Percentiles rank a stretch among this genome's conserved stretches.
Evolutionary conservation across 2,888 invertebrate species (phyloP).

Genomic region (Pristionchus japonicus): DNA sequence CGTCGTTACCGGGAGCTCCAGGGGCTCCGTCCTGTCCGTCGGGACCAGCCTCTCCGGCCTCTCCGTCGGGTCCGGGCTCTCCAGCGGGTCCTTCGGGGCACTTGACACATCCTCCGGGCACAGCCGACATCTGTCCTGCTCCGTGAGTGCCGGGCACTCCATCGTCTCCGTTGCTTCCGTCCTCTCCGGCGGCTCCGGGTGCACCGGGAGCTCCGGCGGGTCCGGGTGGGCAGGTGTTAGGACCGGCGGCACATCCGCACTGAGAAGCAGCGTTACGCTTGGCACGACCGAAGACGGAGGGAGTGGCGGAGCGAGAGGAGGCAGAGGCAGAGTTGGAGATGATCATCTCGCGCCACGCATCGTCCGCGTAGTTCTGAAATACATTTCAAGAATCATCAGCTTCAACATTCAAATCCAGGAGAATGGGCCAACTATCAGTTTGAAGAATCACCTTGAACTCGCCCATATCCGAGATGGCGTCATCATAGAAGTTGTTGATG

Average conservation of each 20-base stretch:
- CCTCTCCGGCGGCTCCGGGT: conserved; percentile 65
- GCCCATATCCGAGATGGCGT: conserved; percentile 65
- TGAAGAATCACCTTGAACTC: conserved; percentile 67
- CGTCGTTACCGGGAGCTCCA: conserved; percentile 59
- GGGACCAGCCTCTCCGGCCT: conserved; percentile 59
- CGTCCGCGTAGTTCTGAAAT: conserved; percentile 45
- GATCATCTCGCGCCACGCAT: conserved; percentile 47
- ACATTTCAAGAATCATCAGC: too few species aligned
- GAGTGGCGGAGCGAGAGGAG: neutral
- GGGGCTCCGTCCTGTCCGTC: conserved; percentile 61
- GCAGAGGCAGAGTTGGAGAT: conserved; percentile 24
- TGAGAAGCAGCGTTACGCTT: neutral
- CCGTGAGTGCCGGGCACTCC: conserved; percentile 53
- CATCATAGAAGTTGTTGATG: conserved; percentile 67
- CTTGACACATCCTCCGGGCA: conserved; percentile 61
- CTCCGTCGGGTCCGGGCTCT: conserved; percentile 63
- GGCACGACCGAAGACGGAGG: conserved; percentile 17
- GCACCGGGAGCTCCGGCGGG: conserved; percentile 60
- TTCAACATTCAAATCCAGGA: too few species aligned
- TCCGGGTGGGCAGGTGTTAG: conserved; percentile 44
- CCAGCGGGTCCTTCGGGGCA: conserved; percentile 66
- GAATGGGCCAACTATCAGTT: too few species aligned
- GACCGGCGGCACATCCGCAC: conserved; percentile 46
- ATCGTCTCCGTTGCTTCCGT: conserved; percentile 61
- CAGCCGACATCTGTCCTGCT: conserved; percentile 37